Base-by-base conservation (phyloP, 1,140 invertebrate genomes). In the Rhagoletis pomonella region DNA sequence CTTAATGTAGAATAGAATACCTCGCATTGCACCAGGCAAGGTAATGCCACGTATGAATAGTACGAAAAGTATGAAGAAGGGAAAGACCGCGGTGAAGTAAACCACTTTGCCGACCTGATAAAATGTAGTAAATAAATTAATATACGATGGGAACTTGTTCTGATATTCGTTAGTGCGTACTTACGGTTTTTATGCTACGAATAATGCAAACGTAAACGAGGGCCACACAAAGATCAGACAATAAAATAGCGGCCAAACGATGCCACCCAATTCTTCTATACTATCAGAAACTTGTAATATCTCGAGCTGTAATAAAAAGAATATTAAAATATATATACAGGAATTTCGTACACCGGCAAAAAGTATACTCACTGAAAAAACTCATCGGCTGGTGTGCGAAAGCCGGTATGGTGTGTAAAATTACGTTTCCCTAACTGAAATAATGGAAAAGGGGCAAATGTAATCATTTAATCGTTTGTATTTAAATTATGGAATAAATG, bases 1-100 rank as follows among this genome's bases (percentile, higher is more conserved):
- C 59, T 95, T 95, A 44, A 98, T 94, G 90, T 97, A 99, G 93
- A 97, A 98, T 39, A 94, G 92, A 88, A 98, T 96, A 39, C 97
- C 97, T 86, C 96, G 94, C 84, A 94, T 93, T 17, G 97, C 96
- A 29, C 97, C 97, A 0, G 96, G 96, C 77, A 98, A 93, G 0
- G 97, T 97, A 12, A 97, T 92, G 6, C 97, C 96, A 64, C 96
- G 94, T 69, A 97, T 91, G 87, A 98, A 95, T 14, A 97, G 93
- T 14, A 96, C 93, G 39, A 96, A 94, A 1, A 98, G 93, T 58
- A 98, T 95, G 14, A 98, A 89, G 92, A 98, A 98, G 0, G 97
- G 97, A 93, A 98, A 98, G 39, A 96, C 94, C 0, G 97, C 97
- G 1, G 97, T 97, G 90, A 97, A 97, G 91, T 97, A 98, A 7